Percentiles rank a stretch among this genome's conserved stretches.
These are phyloP conservation scores for Phaedon cochleariae DNA, from an alignment of 2,888 invertebrate species.

Conservation along the genomic window DNA sequence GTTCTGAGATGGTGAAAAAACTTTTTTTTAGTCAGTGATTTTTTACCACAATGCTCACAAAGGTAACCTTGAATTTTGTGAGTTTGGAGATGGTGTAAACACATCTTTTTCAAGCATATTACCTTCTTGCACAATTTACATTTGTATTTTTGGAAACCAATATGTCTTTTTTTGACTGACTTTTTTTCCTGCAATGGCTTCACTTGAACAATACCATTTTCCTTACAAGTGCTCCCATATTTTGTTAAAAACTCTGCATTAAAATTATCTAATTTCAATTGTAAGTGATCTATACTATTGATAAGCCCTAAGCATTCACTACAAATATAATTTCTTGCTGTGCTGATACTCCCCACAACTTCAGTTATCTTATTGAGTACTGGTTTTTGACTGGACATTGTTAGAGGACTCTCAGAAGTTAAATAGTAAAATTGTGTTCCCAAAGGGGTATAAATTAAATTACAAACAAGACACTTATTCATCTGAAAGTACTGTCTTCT, in stretches of 20 bases:
- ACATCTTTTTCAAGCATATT: constrained; percentile 50
- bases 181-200: constrained; percentile 22
- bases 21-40: constrained; percentile 42
- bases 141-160: constrained; percentile 41
- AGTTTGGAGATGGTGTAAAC: constrained; percentile 49
- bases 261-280: constrained; percentile 55
- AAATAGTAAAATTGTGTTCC: constrained; percentile 59
- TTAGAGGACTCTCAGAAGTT: constrained; percentile 55
- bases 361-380: constrained; percentile 53
- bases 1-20: constrained; percentile 46
- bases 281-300: constrained; percentile 60
- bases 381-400: constrained; percentile 58
- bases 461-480: constrained; percentile 57
- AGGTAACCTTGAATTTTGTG: constrained; percentile 53
- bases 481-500: constrained; percentile 42
- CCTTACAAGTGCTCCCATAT: constrained; percentile 50
- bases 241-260: constrained; percentile 54
- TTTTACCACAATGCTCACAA: constrained; percentile 57
- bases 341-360: constrained; percentile 48
- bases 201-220: constrained; percentile 35
- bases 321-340: constrained; percentile 54
- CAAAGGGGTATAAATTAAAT: constrained; percentile 52
- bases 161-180: constrained; percentile 27
- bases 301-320: constrained; percentile 59
- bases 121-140: constrained; percentile 56